Percentiles rank a stretch among this genome's conserved stretches.
phyloP scores from a whole-genome alignment of 2,888 invertebrate species.

The Dynastes tityus region DNA sequence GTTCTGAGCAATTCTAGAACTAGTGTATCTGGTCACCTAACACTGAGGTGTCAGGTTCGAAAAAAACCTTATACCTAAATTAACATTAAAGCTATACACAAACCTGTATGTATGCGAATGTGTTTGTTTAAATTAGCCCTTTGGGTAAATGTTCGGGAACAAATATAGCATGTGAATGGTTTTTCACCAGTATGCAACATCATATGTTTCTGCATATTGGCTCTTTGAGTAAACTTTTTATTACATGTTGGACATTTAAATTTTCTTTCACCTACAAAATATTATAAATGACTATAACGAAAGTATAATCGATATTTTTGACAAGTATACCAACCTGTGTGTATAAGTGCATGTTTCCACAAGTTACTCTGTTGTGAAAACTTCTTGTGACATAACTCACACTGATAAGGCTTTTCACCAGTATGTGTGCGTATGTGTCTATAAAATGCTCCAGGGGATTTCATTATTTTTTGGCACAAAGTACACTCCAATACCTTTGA shows the following conservation, averaged over 20 bases:
- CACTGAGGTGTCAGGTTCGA: no score
- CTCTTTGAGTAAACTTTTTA: slow-evolving; percentile 59
- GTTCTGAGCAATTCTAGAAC: no score
- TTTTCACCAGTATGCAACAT: slow-evolving; percentile 58
- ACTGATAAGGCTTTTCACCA: slow-evolving; percentile 57
- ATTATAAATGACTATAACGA: neutral
- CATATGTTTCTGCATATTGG: slow-evolving; percentile 59
- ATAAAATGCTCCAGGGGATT: slow-evolving; percentile 54
- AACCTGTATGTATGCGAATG: slow-evolving; percentile 57
- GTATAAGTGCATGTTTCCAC: slow-evolving; percentile 57
- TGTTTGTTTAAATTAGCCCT: slow-evolving; percentile 59
- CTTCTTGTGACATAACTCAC: slow-evolving; percentile 56
- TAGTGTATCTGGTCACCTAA: no score
- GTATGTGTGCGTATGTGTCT: slow-evolving; percentile 56
- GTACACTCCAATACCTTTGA: slow-evolving; percentile 48
- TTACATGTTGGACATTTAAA: slow-evolving; percentile 57
- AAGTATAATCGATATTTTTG: no score
- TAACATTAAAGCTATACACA: neutral
- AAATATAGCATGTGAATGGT: slow-evolving; percentile 57
- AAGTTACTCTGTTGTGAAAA: slow-evolving; percentile 59
- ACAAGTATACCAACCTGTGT: slow-evolving; percentile 51
- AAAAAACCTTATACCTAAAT: no score
- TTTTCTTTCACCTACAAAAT: slow-evolving; percentile 55
- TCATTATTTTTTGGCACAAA: slow-evolving; percentile 54
- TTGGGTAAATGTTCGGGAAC: slow-evolving; percentile 57